Evolutionary conservation across 2,797 vertebrate genomes (phyloP).

Genomic region (Clangula hyemalis): DNA sequence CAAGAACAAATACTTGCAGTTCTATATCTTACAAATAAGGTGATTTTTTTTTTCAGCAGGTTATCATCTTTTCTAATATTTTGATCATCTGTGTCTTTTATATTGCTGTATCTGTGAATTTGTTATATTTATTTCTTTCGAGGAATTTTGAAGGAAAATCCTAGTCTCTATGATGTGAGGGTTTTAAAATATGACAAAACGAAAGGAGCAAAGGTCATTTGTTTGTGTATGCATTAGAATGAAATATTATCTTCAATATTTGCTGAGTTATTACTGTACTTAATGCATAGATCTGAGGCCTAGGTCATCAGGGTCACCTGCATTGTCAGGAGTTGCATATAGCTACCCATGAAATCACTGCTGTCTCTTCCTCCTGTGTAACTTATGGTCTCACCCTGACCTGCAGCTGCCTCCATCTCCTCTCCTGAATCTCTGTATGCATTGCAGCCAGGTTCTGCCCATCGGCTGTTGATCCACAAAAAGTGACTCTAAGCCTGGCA

Average conservation of each 20-base stretch:
- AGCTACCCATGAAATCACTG: not conserved
- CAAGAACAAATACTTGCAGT: not conserved
- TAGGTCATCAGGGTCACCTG: not conserved
- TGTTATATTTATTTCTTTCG: not conserved
- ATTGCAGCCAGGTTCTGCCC: not conserved
- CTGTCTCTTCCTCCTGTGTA: not conserved
- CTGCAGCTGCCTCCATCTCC: not conserved
- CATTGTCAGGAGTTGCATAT: fast-evolving
- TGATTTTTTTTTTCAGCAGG: not conserved
- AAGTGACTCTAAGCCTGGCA: not conserved
- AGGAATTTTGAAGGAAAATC: not conserved
- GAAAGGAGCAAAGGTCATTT: not conserved
- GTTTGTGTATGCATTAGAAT: not conserved
- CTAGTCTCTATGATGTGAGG: not conserved
- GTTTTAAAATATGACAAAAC: not conserved
- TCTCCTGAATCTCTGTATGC: not conserved
- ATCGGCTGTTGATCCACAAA: not conserved
- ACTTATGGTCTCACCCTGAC: not conserved
- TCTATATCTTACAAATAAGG: not conserved
- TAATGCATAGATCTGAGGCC: not conserved
- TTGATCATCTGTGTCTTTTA: not conserved
- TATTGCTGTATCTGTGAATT: not conserved
- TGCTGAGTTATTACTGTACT: not conserved
- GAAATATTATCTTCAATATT: not conserved
- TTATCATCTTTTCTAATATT: not conserved